Percentiles rank a stretch among this genome's conserved stretches.
Conservation (phyloP, 1,140 invertebrate species). For the Tribolium castaneum region DNA sequence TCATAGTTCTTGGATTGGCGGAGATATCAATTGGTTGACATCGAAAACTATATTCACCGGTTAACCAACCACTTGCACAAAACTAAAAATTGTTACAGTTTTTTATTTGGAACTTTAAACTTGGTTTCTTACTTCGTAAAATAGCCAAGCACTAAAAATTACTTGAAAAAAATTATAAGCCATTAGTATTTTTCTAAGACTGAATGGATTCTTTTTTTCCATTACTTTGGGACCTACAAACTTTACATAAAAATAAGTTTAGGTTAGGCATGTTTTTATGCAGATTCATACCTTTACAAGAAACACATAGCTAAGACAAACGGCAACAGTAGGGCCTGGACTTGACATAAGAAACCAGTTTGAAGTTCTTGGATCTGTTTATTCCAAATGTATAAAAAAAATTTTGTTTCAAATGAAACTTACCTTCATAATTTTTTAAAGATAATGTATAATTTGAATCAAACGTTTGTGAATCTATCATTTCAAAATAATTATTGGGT, state of each 20-base stretch:
- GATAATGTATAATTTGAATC: background rate
- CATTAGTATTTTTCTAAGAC: conserved; percentile 82
- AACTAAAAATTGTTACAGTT: conserved; percentile 74
- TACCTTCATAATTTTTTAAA: conserved; percentile 11
- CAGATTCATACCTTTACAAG: conserved; percentile 73
- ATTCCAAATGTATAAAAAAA: background rate
- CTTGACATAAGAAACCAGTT: conserved; percentile 88
- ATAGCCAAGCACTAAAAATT: conserved; percentile 79
- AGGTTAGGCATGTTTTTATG: background rate
- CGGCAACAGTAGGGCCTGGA: conserved; percentile 81
- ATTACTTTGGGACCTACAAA: conserved; percentile 85
- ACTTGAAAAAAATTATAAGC: conserved; percentile 90
- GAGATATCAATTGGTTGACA: conserved; percentile 95
- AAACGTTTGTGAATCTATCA: background rate
- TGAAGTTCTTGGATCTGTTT: conserved; percentile 80
- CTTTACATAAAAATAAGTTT: conserved; percentile 58
- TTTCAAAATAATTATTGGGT: background rate
- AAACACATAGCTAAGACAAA: conserved; percentile 81
- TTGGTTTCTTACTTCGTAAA: conserved; percentile 49
- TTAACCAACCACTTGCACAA: conserved; percentile 82
- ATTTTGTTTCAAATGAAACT: background rate
- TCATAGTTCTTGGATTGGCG: conserved; percentile 84
- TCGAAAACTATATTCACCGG: conserved; percentile 86
- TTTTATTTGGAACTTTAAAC: background rate
- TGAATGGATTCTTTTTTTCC: conserved; percentile 89